Evolutionary conservation across 2,797 vertebrate species (phyloP).

Genomic region (Sternotherus odoratus): DNA sequence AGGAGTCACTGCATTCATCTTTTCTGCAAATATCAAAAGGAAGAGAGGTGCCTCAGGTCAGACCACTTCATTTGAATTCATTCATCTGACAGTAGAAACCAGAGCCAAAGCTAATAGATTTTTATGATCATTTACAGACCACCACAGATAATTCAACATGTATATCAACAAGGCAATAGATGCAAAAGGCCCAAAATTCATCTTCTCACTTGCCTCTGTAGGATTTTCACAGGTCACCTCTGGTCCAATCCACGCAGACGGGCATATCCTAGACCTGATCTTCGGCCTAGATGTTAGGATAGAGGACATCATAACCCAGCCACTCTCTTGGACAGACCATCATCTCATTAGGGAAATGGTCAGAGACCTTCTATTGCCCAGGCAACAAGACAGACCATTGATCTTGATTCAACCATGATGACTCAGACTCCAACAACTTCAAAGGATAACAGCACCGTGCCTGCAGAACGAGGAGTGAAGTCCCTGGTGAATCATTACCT

Average conservation of each 20-base stretch:
- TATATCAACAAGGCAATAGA: neutral
- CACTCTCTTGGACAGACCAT: neutral
- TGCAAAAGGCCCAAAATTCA: neutral
- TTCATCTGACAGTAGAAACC: neutral
- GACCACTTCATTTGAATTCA: neutral
- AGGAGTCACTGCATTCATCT: neutral
- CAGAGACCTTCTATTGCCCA: neutral
- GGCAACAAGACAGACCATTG: neutral
- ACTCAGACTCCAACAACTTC: neutral
- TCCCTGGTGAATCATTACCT: neutral
- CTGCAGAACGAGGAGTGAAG: neutral
- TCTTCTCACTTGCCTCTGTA: neutral
- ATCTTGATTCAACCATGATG: neutral
- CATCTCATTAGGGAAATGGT: neutral
- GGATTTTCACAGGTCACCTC: neutral
- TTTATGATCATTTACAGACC: neutral
- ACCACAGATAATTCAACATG: neutral
- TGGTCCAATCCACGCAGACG: neutral
- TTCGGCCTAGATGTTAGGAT: neutral
- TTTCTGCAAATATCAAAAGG: neutral
- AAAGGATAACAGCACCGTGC: neutral
- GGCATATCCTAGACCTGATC: neutral
- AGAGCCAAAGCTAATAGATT: neutral
- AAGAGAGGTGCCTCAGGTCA: neutral
- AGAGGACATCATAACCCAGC: neutral